Evolutionary conservation across 2,888 invertebrate genomes (phyloP), one percentile per base, ranked within the genome.

Genomic region (Plusia festucae): DNA sequence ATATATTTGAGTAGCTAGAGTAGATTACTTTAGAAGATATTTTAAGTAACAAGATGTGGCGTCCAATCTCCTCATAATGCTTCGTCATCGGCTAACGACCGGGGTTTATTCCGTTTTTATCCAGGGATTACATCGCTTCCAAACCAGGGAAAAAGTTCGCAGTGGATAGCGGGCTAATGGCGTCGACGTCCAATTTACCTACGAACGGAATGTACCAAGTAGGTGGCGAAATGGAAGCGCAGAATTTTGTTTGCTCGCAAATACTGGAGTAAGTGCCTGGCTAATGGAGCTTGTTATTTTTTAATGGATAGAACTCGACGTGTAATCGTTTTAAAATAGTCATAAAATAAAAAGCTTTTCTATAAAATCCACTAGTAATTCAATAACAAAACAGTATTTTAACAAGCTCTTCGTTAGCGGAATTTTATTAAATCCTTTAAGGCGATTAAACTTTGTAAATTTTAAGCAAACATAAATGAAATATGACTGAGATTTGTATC

Each of bases 81-180:
- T 58, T 61, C 71, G 86, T 85, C 85, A 85, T 84, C 79, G 66
- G 53, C 75, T 85, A 85, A 84, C 84, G 84, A 84, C 73, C 60
- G 49, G 58, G 73, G 73, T 76, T 69, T 73, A 71, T 79, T 78
- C 73, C 78, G 52, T 76, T 75, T 76, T 73, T 71, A 76, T 78
- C 71, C 72, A 60, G 30, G 68, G 68, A 73, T 74, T 73, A 74
- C 46, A 68, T 61, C 51, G 58, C 62, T 68, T 62, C 44, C 55
- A 34, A 34, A 46, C 58, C 8, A 44, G 63, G 46, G 59, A 79
- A 76, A 67, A 78, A 73, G 57, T 75, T 79, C 24, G 58, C 56
- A 65, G 55, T 44, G 65, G 40, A 24, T 61, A 66, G 44, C 24
- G 73, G 46, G 60, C 59, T 79, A 78, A 79, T 78, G 66, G 73